Base-by-base conservation (phyloP, 2,113 vertebrate genomes). In the Rostratula benghalensis region DNA sequence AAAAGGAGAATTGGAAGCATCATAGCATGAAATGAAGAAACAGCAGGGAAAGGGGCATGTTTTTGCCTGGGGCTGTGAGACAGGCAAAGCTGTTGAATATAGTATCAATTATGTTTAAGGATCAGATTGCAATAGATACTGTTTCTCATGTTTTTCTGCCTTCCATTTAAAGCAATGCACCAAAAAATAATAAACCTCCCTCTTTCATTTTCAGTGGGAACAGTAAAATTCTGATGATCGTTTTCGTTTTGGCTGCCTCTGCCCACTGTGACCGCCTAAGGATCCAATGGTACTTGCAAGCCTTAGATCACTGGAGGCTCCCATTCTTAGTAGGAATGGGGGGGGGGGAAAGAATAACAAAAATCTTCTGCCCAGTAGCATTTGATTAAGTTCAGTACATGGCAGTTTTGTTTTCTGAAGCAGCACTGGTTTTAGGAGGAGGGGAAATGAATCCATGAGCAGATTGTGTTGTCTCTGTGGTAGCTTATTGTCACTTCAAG, bases 381-480 rank as follows among this genome's bases (percentile, higher is more conserved):
- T 91, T 96, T 87, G 79, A 80, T 90, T 91, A 87, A 65, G 76
- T 90, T 95, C 89, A 69, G 80, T 86, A 54, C 57, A 21, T 33
- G 74, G 63, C 74, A 96, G 82, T 85, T 96, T 87, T 96, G 94
- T 96, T 96, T 96, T 87, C 89, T 90, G 35, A 96, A 70, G 92
- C 69, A 82, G 83, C 39, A 4, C 61, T 59, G 48, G 71, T 77
- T 96, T 90, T 61, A 87, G 63, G 84, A 92, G 64, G 61, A 82
- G 64, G 51, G 82, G 83, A 90, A 93, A 78, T 85, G 63, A 93
- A 94, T 96, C 67, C 61, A 17, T 75, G 90, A 95, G 85, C 91
- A 97, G 95, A 95, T 96, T 96, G 95, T 97, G 90, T 89, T 96
- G 69, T 95, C 91, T 94, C 94, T 94, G 80, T 94, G 80, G 90